A percentile compares a stretch with the other conserved stretches of the same genome.
These are phyloP conservation scores for Sebastes taczanowskii DNA, from an alignment of 2,797 vertebrate species.

Conservation along the genomic window DNA sequence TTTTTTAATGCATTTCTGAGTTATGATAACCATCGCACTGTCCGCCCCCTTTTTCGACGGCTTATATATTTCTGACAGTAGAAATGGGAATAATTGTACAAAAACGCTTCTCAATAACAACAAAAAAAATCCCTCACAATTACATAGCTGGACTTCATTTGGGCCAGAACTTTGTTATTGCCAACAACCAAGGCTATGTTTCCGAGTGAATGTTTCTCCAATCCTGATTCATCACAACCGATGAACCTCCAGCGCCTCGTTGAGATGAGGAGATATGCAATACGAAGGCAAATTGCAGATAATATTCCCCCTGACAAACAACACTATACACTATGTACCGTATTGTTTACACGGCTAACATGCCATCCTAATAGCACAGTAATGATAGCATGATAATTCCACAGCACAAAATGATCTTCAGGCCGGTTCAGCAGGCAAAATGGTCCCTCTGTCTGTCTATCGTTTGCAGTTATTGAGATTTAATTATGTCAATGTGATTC, in stretches of 20 bases:
- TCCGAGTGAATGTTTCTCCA: slow-evolving; percentile 57
- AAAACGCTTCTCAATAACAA: slow-evolving; percentile 73
- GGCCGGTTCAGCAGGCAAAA: slow-evolving; percentile 25
- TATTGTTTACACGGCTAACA: slow-evolving; percentile 53
- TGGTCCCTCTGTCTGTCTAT: slow-evolving; percentile 23
- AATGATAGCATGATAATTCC: slow-evolving; percentile 55
- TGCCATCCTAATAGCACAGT: slow-evolving; percentile 49
- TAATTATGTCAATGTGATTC: slow-evolving; percentile 59
- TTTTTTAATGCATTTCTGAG: slow-evolving; percentile 78
- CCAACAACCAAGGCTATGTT: slow-evolving; percentile 65
- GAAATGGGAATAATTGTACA: slow-evolving; percentile 78
- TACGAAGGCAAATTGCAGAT: slow-evolving; percentile 57
- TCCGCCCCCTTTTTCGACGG: slow-evolving; percentile 64
- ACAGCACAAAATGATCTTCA: slow-evolving; percentile 48
- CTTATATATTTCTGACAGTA: slow-evolving; percentile 74
- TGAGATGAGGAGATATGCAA: slow-evolving; percentile 61
- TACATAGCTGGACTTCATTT: slow-evolving; percentile 72
- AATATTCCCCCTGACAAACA: slow-evolving; percentile 48
- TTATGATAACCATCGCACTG: slow-evolving; percentile 74
- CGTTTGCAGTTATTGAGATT: slow-evolving; percentile 51
- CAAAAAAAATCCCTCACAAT: slow-evolving; percentile 63
- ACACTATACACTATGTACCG: slow-evolving; percentile 17
- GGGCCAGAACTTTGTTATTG: slow-evolving; percentile 65
- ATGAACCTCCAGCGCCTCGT: slow-evolving; percentile 49
- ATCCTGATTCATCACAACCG: slow-evolving; percentile 57